A percentile compares a stretch with the other conserved stretches of the same genome.
These are phyloP conservation scores for Sebastes matsubarae DNA, from an alignment of 2,797 vertebrate species.

Conservation along the genomic window DNA sequence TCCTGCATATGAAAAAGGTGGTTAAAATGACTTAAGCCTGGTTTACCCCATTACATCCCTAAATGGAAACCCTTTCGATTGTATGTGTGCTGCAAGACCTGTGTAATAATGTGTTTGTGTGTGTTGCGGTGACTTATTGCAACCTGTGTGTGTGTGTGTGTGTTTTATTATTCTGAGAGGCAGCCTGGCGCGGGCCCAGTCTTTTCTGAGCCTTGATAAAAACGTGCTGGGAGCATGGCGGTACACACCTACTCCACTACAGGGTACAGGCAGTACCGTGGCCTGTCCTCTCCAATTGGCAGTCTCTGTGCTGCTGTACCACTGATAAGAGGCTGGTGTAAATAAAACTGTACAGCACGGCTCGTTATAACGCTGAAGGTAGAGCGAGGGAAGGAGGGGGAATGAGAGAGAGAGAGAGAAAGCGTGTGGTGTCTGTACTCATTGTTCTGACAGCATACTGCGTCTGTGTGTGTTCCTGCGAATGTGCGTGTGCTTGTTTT, in stretches of 20 bases:
- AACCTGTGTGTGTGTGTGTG: conserved; percentile 12
- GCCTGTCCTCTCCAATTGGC: conserved; percentile 93
- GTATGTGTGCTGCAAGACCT: conserved; percentile 1
- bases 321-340: conserved; percentile 98
- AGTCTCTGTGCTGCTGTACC: conserved; percentile 89
- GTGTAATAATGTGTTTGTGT: conserved; percentile 10
- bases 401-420: conserved; percentile 47
- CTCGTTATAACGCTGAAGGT: conserved; percentile 82
- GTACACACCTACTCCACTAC: conserved; percentile 86
- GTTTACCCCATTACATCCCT: conserved; percentile 3
- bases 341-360: conserved; percentile 95
- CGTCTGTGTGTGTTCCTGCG: conserved; percentile 83
- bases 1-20: conserved; percentile 4
- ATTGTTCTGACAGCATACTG: conserved; percentile 92
- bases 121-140: conserved; percentile 11
- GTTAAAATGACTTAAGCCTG: conserved; percentile 4
- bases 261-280: conserved; percentile 92
- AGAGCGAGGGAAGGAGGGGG: conserved; percentile 21
- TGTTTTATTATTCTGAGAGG: conserved; percentile 59
- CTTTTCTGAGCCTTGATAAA: conserved; percentile 61
- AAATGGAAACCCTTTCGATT: neutral
- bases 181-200: conserved; percentile 61
- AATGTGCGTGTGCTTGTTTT: conserved; percentile 20
- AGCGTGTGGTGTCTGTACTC: conserved; percentile 89
- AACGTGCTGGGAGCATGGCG: conserved; percentile 71